Conservation (phyloP, 2,888 invertebrate species). For the Cistogaster globosa region DNA sequence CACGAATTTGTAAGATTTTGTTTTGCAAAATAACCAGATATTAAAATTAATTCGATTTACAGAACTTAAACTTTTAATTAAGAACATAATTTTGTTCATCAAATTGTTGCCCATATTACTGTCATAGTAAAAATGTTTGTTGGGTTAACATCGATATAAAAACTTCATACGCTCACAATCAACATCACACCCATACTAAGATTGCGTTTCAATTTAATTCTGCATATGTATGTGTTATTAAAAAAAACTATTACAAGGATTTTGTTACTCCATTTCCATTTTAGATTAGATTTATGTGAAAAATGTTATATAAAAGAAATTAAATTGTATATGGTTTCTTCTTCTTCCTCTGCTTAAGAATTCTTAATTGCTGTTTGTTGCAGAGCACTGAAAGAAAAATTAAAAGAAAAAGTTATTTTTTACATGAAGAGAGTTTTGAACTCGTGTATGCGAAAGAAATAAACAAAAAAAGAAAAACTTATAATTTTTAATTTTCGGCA, state of each 20-base stretch:
- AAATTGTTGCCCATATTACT: too few relatives aligned
- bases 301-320: slow-evolving; percentile 3
- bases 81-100: too few relatives aligned
- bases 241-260: slow-evolving; percentile 49
- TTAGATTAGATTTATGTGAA: slow-evolving; percentile 16
- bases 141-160: neutral
- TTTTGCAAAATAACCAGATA: too few relatives aligned
- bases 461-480: too few relatives aligned
- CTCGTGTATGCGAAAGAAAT: too few relatives aligned
- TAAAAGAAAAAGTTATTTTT: too few relatives aligned
- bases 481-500: too few relatives aligned
- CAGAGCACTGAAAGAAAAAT: neutral
- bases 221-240: neutral
- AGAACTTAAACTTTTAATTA: too few relatives aligned
- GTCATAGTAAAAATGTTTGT: too few relatives aligned
- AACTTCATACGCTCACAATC: neutral
- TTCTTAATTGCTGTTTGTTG: neutral
- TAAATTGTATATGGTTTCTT: neutral
- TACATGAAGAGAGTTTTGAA: too few relatives aligned
- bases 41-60: too few relatives aligned
- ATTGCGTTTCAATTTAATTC: slow-evolving; percentile 15
- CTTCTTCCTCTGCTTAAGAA: neutral
- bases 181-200: neutral
- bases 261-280: slow-evolving; percentile 24
- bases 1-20: too few relatives aligned